A percentile compares a stretch with the other conserved stretches of the same genome.
Evolutionary conservation across 2,113 vertebrate species (phyloP).

Genomic region (Danionella cerebrum): DNA sequence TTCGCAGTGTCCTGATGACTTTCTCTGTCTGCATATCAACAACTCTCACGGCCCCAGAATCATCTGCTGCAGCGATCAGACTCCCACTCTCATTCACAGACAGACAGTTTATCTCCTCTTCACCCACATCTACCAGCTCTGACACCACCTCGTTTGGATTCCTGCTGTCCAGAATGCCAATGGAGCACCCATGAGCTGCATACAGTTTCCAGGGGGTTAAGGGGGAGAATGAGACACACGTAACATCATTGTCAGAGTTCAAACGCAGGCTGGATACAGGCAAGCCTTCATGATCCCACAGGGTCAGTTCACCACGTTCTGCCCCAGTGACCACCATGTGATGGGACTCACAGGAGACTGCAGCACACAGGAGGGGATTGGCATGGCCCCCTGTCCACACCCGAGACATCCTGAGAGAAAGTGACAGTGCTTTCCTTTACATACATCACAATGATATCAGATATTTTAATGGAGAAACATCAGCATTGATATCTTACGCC

Average conservation of each 20-base stretch:
- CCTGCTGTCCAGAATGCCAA: constrained; percentile 76
- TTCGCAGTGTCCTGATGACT: constrained; percentile 74
- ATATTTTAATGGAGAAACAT: no score
- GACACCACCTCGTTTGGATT: constrained; percentile 62
- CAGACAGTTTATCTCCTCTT: constrained; percentile 90
- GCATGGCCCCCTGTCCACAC: constrained; percentile 77
- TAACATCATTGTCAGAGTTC: constrained; percentile 62
- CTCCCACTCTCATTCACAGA: constrained; percentile 70
- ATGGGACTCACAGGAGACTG: constrained; percentile 54
- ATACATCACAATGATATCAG: no score
- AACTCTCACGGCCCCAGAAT: constrained; percentile 80
- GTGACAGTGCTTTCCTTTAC: constrained; percentile 7
- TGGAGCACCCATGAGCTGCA: constrained; percentile 69
- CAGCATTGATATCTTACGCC: no score
- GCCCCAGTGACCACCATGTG: constrained; percentile 79
- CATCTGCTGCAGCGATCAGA: constrained; percentile 79
- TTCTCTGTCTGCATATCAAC: constrained; percentile 79
- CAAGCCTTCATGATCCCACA: constrained; percentile 74
- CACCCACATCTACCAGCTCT: constrained; percentile 63
- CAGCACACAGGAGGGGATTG: constrained; percentile 72
- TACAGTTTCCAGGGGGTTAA: constrained; percentile 61
- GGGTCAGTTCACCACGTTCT: constrained; percentile 71
- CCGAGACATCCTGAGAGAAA: constrained; percentile 73
- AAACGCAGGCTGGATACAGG: constrained; percentile 55
- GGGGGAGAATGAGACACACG: constrained; percentile 71